Evolutionary conservation across 2,888 invertebrate genomes (phyloP).

Genomic region (Plagiodera versicolora): DNA sequence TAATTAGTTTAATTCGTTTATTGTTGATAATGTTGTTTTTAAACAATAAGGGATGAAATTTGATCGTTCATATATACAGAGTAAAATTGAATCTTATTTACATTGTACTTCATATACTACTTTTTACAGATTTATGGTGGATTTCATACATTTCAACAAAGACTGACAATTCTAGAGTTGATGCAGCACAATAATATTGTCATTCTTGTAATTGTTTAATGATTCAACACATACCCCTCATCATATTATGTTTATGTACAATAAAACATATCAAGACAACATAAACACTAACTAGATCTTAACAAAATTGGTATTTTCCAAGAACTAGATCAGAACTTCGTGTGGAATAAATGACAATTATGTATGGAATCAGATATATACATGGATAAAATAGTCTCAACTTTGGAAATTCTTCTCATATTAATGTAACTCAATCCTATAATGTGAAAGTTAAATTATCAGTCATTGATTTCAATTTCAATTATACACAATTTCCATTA

Average conservation of each 20-base stretch:
- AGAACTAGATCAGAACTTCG: background rate
- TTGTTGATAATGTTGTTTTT: constrained; percentile 24
- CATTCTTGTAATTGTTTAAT: no score
- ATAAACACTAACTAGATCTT: constrained; percentile 32
- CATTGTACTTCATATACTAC: constrained; percentile 17
- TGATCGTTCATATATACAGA: constrained; percentile 29
- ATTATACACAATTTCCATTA: no score
- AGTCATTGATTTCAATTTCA: constrained; percentile 25
- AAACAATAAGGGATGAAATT: constrained; percentile 26
- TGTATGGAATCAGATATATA: background rate
- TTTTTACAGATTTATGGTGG: constrained; percentile 25
- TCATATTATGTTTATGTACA: constrained; percentile 28
- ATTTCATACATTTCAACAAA: no score
- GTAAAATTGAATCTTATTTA: constrained; percentile 26
- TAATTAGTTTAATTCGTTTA: constrained; percentile 10
- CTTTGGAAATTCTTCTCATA: constrained; percentile 9
- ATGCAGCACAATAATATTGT: no score
- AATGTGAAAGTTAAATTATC: constrained; percentile 26
- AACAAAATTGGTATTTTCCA: constrained; percentile 16
- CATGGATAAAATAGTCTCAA: constrained; percentile 9
- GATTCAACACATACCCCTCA: constrained; percentile 26
- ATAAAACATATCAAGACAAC: constrained; percentile 27
- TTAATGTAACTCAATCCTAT: constrained; percentile 10
- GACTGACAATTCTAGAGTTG: no score
- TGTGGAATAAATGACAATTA: background rate